phyloP scores from a whole-genome alignment of 2,888 invertebrate species.

The Apantesis nais region DNA sequence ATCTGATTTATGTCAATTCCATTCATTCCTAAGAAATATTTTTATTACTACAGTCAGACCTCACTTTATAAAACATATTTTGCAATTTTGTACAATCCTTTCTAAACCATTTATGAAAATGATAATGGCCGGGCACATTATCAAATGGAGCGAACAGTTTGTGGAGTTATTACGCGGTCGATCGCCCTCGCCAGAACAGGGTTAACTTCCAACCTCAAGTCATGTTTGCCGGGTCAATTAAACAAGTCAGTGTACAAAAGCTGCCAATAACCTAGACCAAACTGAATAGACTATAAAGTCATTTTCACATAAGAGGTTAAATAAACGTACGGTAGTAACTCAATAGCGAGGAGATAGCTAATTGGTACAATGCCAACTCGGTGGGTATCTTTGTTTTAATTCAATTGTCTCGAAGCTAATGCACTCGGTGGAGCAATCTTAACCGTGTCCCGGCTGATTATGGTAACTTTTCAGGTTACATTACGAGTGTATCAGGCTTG shows the following conservation, averaged over 20 bases:
- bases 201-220: conserved; percentile 43
- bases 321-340: conserved; percentile 64
- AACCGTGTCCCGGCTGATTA: conserved; percentile 58
- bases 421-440: conserved; percentile 62
- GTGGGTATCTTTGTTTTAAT: conserved; percentile 74
- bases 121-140: conserved; percentile 30
- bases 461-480: conserved; percentile 55
- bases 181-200: conserved; percentile 29
- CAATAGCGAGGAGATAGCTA: conserved; percentile 66
- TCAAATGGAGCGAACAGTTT: conserved; percentile 36
- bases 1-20: background rate
- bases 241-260: conserved; percentile 45
- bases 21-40: background rate
- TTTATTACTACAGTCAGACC: background rate
- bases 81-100: background rate
- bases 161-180: conserved; percentile 42
- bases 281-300: conserved; percentile 72
- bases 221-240: conserved; percentile 40
- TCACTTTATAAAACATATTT: background rate
- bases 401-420: conserved; percentile 71
- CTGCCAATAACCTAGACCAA: conserved; percentile 54
- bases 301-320: conserved; percentile 73
- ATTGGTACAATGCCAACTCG: conserved; percentile 78
- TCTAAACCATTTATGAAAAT: conserved; percentile 24
- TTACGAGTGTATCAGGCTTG: conserved; percentile 14